Base-by-base conservation (phyloP, 2,113 vertebrate species). In the Macquaria australasica region DNA sequence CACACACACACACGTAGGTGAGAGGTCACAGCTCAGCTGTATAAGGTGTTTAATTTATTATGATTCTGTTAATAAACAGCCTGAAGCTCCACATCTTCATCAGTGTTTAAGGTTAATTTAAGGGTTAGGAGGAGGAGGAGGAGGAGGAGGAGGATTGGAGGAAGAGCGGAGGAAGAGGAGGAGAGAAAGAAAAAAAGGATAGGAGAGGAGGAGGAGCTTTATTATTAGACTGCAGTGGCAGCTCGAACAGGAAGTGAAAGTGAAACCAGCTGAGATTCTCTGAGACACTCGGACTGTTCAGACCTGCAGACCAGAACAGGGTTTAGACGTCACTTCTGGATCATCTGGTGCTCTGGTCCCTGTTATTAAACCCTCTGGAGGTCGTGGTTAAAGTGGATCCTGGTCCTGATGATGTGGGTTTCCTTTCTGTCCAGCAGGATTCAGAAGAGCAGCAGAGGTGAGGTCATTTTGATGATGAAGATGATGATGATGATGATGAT, bases 221-320 rank as follows among this genome's bases (percentile, higher is more conserved):
- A 45, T 12, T 0, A 9, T 10, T 8, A n/a, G 14, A 14, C 23
- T 48, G 53, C 56, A 43, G 37, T 20, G 0, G 3, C 3, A 51
- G 0, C 25, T 58, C 0, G 48, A 34, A 67, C 16, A 3, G 84
- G 81, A 87, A 82, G 62, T 87, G 62, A 87, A 87, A 82, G 69
- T 73, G 18, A 58, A 56, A 21, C 1, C 21, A 12, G 43, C 23
- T 48, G n/a, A 62, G 82, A 60, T 67, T 53, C 76, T 79, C 23
- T 55, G 34, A 51, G 3, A 6, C 9, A 1, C 45, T 31, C 10
- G 6, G 14, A 2, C n/a, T 18, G 15, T 69, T 5, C 43, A 69
- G n/a, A 69, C 25, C 39, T 16, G 15, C 64, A n/a, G 37, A 45
- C 21, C 63, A n/a, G 37, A 67, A 11, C 23, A 6, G 11, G 23